Conservation (phyloP, 2,113 vertebrate genomes). For the Colossoma macropomum region DNA sequence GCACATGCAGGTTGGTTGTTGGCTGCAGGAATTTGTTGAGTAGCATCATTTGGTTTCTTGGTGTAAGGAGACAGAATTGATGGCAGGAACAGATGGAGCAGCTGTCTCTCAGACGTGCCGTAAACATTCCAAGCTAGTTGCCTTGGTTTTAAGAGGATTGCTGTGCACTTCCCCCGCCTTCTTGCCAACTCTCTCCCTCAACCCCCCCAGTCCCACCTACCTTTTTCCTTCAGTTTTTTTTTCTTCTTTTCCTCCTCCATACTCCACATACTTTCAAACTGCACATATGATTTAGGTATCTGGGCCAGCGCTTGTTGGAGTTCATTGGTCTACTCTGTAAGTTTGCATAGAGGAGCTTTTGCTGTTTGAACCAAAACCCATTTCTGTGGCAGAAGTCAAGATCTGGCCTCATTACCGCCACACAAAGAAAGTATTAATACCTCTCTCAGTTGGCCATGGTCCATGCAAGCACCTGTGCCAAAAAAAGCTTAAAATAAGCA, state of each 20-base stretch:
- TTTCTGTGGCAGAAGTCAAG: slow-evolving; percentile 53
- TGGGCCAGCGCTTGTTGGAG: slow-evolving; percentile 14
- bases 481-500: slow-evolving; percentile 71
- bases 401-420: slow-evolving; percentile 50
- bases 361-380: slow-evolving; percentile 35
- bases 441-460: slow-evolving; percentile 63
- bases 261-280: neutral
- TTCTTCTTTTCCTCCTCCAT: slow-evolving; percentile 14
- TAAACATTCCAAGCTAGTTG: slow-evolving; percentile 70
- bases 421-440: slow-evolving; percentile 68
- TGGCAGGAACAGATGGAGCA: slow-evolving; percentile 71
- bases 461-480: slow-evolving; percentile 71
- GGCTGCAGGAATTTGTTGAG: slow-evolving; percentile 39
- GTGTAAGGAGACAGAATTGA: slow-evolving; percentile 54
- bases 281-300: slow-evolving; percentile 20
- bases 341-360: neutral
- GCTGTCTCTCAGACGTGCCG: slow-evolving; percentile 70
- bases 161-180: slow-evolving; percentile 44
- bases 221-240: slow-evolving; percentile 1
- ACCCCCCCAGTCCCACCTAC: slow-evolving; percentile 6
- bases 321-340: neutral
- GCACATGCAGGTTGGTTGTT: slow-evolving; percentile 9
- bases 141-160: slow-evolving; percentile 59
- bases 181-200: neutral
- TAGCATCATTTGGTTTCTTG: slow-evolving; percentile 59